Conservation (phyloP, 2,797 vertebrate genomes). For the Cuculus canorus region DNA sequence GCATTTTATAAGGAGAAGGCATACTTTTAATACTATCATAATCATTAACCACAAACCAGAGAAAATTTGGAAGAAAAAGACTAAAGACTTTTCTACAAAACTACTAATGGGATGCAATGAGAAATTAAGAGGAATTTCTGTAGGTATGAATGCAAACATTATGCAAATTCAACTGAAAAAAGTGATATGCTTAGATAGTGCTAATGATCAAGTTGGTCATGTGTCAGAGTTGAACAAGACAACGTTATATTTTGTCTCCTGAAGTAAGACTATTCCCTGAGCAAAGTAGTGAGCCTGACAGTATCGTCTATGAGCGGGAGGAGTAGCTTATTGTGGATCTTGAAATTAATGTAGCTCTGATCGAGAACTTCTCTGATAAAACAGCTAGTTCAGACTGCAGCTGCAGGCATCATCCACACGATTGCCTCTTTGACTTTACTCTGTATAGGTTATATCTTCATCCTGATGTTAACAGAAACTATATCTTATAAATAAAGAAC, state of each 20-base stretch:
- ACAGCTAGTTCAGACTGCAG: background rate
- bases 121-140: background rate
- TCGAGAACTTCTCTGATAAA: background rate
- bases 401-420: background rate
- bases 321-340: background rate
- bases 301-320: background rate
- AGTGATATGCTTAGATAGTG: background rate
- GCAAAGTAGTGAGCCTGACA: background rate
- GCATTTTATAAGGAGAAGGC: background rate
- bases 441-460: background rate
- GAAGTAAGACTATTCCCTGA: background rate
- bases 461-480: background rate
- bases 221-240: background rate
- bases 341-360: background rate
- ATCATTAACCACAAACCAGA: background rate
- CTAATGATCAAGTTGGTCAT: background rate
- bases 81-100: background rate
- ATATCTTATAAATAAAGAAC: background rate
- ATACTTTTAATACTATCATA: background rate
- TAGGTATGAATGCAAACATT: background rate
- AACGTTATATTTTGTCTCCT: background rate
- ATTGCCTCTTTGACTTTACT: background rate
- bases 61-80: background rate
- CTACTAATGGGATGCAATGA: background rate
- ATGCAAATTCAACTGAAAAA: background rate